Conservation (phyloP, 37 sponge, comb jelly and placozoan species). For the Haliclona indistincta region DNA sequence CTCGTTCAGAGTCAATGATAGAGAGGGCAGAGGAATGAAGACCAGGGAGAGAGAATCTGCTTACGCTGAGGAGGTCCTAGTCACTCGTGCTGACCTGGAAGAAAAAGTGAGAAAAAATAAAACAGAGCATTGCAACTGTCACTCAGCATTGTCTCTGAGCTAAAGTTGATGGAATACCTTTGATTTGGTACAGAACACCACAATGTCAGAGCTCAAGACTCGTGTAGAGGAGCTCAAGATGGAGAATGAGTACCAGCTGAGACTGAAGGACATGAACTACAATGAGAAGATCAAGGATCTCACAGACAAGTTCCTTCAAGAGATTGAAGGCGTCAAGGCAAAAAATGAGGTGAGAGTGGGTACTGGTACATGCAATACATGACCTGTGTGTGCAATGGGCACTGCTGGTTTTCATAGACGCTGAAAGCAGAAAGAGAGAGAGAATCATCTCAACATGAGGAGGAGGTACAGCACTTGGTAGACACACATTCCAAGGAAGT, state of each 20-base stretch:
- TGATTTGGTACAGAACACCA: conserved; percentile 80
- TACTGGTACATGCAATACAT: too few species aligned
- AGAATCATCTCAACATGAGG: conserved; percentile 69
- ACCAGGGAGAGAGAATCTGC: conserved; percentile 83
- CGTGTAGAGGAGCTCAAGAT: conserved; percentile 94
- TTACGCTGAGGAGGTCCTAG: conserved; percentile 92
- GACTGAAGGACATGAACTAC: conserved; percentile 97
- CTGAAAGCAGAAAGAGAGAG: conserved; percentile 85
- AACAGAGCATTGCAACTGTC: background rate
- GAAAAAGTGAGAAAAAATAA: conserved; percentile 68
- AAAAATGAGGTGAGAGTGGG: conserved; percentile 82
- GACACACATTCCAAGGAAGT: conserved; percentile 63
- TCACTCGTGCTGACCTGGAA: conserved; percentile 92
- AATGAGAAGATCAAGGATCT: conserved; percentile 94
- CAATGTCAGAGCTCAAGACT: conserved; percentile 88
- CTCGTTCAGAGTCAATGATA: conserved; percentile 83
- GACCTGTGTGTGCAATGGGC: background rate
- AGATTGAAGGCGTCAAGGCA: conserved; percentile 85
- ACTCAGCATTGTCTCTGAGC: background rate
- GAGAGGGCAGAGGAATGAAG: conserved; percentile 73
- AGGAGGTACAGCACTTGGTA: conserved; percentile 58
- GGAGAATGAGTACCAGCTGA: conserved; percentile 98
- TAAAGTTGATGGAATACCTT: too few species aligned
- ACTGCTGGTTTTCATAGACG: conserved; percentile 22
- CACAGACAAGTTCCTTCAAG: conserved; percentile 92